These are phyloP conservation scores for Thymelicus lineola DNA, from an alignment of 2,888 invertebrate genomes.

Conservation along the genomic window DNA sequence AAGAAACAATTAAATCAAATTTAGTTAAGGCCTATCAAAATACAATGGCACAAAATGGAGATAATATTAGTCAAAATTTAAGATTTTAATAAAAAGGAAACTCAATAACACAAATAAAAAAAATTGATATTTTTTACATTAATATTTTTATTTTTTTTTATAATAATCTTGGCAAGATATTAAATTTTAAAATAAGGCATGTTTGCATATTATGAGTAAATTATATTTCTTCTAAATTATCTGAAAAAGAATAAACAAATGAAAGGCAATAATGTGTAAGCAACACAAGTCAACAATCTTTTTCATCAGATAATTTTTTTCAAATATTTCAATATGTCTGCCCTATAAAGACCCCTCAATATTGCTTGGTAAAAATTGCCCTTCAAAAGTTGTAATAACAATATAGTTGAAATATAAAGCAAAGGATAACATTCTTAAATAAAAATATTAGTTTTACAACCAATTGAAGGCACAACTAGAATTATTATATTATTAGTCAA, in stretches of 20 bases:
- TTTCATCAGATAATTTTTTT: too few species aligned
- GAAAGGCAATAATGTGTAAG: too few species aligned
- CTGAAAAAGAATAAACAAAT: neutral
- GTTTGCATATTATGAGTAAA: neutral
- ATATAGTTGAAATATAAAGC: slow-evolving; percentile 15
- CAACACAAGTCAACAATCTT: too few species aligned
- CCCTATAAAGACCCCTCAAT: too few species aligned
- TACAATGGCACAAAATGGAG: slow-evolving; percentile 25
- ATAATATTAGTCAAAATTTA: neutral
- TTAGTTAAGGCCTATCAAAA: slow-evolving; percentile 9
- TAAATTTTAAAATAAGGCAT: too few species aligned
- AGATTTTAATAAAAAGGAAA: neutral
- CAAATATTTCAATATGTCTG: too few species aligned
- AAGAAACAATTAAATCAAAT: slow-evolving; percentile 1
- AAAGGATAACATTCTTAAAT: slow-evolving; percentile 12
- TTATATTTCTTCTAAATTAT: neutral
- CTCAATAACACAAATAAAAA: neutral
- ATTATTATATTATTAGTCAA: slow-evolving; percentile 14
- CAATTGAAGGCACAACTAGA: slow-evolving; percentile 24
- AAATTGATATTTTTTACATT: neutral
- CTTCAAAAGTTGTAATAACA: neutral
- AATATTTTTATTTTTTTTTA: neutral
- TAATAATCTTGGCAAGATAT: neutral
- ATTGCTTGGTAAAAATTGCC: too few species aligned
- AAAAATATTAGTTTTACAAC: slow-evolving; percentile 29